phyloP scores from a whole-genome alignment of 1,140 invertebrate species.

The Vanessa atalanta region DNA sequence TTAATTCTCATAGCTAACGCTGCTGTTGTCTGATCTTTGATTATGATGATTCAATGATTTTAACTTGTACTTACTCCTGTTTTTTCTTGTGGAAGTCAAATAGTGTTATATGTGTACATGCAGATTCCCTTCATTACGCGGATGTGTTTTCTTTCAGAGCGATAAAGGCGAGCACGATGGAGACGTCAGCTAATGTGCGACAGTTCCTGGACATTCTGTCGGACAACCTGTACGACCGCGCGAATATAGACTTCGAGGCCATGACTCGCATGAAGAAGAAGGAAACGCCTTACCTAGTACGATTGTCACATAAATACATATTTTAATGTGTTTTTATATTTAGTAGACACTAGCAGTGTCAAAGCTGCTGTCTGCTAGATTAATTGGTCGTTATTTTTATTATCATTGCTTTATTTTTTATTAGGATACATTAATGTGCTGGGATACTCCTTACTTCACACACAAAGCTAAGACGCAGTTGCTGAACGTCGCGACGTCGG shows the following conservation, averaged over 20 bases:
- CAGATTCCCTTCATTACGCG: no score
- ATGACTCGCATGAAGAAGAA: constrained; percentile 89
- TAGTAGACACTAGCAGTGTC: no score
- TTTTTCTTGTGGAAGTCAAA: no score
- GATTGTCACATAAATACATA: not conserved
- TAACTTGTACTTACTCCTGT: no score
- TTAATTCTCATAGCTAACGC: no score
- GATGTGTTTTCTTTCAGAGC: constrained; percentile 82
- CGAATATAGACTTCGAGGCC: constrained; percentile 85
- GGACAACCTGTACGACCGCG: constrained; percentile 84
- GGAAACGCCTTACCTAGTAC: constrained; percentile 73
- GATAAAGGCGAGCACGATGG: constrained; percentile 92
- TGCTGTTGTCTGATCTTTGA: no score
- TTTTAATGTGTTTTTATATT: not conserved
- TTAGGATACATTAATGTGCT: constrained; percentile 82
- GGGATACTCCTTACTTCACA: constrained; percentile 93
- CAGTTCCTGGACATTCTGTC: constrained; percentile 91
- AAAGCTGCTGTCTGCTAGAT: no score
- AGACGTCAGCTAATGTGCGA: constrained; percentile 88
- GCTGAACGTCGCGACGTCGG: constrained; percentile 84
- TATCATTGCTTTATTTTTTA: not conserved
- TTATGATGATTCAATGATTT: no score
- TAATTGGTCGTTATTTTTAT: not conserved
- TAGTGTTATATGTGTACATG: no score
- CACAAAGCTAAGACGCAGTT: constrained; percentile 86